Conservation (phyloP, 1,140 invertebrate species). For the Drosophila tani region DNA sequence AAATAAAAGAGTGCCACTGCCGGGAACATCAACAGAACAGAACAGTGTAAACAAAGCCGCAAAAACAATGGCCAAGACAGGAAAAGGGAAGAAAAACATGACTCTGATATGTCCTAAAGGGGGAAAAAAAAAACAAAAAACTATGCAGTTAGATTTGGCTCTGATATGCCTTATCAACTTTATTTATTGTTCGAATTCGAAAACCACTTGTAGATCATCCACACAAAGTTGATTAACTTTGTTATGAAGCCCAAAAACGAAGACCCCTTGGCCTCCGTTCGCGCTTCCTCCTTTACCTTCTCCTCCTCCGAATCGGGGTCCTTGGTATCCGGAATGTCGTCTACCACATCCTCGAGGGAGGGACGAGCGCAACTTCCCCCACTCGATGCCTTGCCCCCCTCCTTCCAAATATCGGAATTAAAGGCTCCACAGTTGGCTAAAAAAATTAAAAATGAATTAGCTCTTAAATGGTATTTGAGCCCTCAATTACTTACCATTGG, state of each 20-base stretch:
- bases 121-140: background rate
- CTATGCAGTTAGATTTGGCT: background rate
- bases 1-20: slow-evolving; percentile 42
- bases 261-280: background rate
- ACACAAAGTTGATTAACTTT: background rate
- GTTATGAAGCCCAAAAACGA: background rate
- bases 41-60: slow-evolving; percentile 30
- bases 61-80: slow-evolving; percentile 22
- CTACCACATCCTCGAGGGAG: no score
- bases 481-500: slow-evolving; percentile 7
- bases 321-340: background rate
- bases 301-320: no score
- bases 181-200: slow-evolving; percentile 14
- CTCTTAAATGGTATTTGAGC: background rate
- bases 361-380: slow-evolving; percentile 10
- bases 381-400: background rate
- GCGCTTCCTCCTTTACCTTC: no score
- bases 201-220: slow-evolving; percentile 7
- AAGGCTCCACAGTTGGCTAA: slow-evolving; percentile 11
- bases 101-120: slow-evolving; percentile 1
- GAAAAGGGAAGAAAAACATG: slow-evolving; percentile 11
- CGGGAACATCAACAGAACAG: slow-evolving; percentile 62
- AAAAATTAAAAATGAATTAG: background rate
- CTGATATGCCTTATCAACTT: background rate
- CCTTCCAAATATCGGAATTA: slow-evolving; percentile 3